Percentiles rank a stretch among this genome's conserved stretches.
Conservation (phyloP, 2,888 invertebrate species). For the Drosophila antonietae region DNA sequence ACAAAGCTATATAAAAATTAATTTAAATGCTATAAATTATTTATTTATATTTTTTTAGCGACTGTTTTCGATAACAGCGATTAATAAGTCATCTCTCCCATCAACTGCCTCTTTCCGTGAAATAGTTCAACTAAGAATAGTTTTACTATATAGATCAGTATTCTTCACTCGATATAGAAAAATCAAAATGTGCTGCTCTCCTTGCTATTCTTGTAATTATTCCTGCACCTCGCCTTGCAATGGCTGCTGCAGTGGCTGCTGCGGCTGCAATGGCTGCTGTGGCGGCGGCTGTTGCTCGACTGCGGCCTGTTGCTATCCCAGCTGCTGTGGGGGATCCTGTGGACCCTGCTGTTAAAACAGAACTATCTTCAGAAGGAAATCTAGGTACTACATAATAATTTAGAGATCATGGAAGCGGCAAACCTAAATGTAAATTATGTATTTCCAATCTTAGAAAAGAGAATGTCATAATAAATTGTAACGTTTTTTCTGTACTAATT, state of each 20-base stretch:
- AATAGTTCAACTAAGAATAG: background rate
- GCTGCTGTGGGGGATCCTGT: constrained; percentile 7
- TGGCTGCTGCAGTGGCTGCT: constrained; percentile 25
- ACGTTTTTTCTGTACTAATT: no score
- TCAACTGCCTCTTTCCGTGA: background rate
- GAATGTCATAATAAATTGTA: background rate
- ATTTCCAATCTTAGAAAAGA: background rate
- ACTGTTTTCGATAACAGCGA: background rate
- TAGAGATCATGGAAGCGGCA: background rate
- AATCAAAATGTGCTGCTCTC: constrained; percentile 9
- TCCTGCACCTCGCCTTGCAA: constrained; percentile 25
- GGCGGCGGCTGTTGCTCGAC: constrained; percentile 13
- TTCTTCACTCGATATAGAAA: background rate
- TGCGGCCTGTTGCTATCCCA: constrained; percentile 3
- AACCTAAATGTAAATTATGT: background rate
- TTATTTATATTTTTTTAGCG: background rate
- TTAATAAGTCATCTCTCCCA: background rate
- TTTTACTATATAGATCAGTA: background rate
- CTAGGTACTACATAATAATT: background rate
- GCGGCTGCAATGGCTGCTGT: constrained; percentile 26
- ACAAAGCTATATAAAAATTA: background rate
- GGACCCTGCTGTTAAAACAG: constrained; percentile 8
- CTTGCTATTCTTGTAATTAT: constrained; percentile 25
- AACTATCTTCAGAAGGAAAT: constrained; percentile 7
- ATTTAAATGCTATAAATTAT: background rate